phyloP scores from a whole-genome alignment of 1,140 invertebrate species.

The Saccostrea echinata region DNA sequence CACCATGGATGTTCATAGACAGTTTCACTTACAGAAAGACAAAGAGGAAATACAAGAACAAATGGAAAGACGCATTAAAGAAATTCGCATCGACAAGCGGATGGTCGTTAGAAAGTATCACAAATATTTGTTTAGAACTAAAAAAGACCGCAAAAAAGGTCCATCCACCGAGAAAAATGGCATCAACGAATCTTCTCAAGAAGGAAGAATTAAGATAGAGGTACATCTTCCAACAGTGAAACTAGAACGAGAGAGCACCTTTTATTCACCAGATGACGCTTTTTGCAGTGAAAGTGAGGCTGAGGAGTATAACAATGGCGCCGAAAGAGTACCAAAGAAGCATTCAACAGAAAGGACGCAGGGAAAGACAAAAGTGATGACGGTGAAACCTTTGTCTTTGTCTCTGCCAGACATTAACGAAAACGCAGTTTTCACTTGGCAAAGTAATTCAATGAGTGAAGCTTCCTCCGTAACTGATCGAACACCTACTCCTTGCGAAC shows the following conservation, averaged over 20 bases:
- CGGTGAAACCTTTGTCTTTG: not conserved
- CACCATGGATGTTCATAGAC: not conserved
- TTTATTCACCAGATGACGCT: not conserved
- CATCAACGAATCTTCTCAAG: not conserved
- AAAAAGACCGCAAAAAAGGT: not conserved
- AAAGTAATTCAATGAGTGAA: not conserved
- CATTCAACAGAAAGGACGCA: not conserved
- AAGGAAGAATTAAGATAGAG: not conserved
- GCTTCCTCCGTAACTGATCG: not conserved
- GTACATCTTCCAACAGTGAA: slow-evolving; percentile 4
- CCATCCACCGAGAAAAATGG: not conserved
- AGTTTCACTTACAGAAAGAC: slow-evolving; percentile 6
- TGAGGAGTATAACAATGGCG: not conserved
- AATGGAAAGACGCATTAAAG: not conserved
- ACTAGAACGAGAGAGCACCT: not conserved
- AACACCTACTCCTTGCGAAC: not conserved
- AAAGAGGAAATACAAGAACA: not conserved
- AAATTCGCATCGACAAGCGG: not conserved
- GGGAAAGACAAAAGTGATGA: not conserved
- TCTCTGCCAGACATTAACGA: slow-evolving; percentile 17
- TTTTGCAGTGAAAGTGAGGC: slow-evolving; percentile 24
- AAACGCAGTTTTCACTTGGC: not conserved
- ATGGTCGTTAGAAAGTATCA: not conserved
- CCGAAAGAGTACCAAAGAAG: not conserved
- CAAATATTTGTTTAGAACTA: not conserved